Evolutionary conservation across 2,888 invertebrate genomes (phyloP), one percentile per base, ranked within the genome.

Genomic region (Drosophila mimica): DNA sequence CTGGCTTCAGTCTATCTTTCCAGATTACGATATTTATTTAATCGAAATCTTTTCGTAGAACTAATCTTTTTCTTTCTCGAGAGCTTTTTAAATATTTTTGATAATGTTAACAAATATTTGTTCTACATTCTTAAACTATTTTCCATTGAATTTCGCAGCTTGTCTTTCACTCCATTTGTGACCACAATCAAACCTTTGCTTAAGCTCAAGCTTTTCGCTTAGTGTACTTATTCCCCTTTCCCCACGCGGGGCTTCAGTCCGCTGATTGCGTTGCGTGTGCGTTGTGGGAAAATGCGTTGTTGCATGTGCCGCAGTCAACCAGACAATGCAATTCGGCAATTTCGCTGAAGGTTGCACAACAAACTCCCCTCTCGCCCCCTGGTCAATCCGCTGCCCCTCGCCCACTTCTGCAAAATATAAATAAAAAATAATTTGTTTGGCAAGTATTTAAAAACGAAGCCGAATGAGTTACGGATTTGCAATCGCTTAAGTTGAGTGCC

Each of bases 391-490:
- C 38, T 46, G 43, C 6, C 8, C n/a, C 13, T 31, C 17, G 64
- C 60, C 11, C 13, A 30, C 48, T 56, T 61, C 38, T 15, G 28
- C 28, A 51, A 38, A 15, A 48, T 49, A 46, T 38, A 49, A 48
- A 70, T 58, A 73, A 58, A 70, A 61, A 74, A 36, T 77, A 76
- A 79, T 79, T 81, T 81, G 82, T 89, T 68, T 82, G 85, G 85
- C 72, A 67, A 76, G 88, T 69, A 89, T 84, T 81, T 84, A 84
- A 82, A 75, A 64, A 71, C 57, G 64, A 74, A 79, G 79, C 46
- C 82, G 68, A 91, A 88, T 91, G 88, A 91, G 91, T 91, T 91
- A 91, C 91, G 91, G 90, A 91, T 89, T 91, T 91, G 90, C 83
- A 89, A 91, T 90, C 84, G 90, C 88, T 90, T 86, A 84, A 77